Conservation (phyloP, 2,888 invertebrate genomes). For the Megamerina dolium region DNA sequence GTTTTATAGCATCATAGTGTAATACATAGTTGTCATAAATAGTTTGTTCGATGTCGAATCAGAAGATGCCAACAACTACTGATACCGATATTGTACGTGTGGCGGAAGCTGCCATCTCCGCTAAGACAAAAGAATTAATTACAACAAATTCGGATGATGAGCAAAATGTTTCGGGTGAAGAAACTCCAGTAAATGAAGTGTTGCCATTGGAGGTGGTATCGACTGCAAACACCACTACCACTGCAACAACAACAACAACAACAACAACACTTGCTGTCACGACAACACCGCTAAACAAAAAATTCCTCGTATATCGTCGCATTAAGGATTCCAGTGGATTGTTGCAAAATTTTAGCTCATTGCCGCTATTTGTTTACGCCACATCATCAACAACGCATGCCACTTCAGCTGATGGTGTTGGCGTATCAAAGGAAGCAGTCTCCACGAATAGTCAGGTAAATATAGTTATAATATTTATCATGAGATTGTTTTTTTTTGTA, state of each 20-base stretch:
- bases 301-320: constrained; percentile 39
- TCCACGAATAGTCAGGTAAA: constrained; percentile 11
- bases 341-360: constrained; percentile 39
- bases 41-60: too few species aligned
- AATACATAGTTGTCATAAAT: too few species aligned
- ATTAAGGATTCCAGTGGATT: constrained; percentile 37
- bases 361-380: constrained; percentile 41
- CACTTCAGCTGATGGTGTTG: constrained; percentile 40
- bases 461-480: constrained; percentile 12
- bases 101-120: too few species aligned
- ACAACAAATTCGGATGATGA: too few species aligned
- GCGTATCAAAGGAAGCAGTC: constrained; percentile 33
- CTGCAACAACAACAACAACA: constrained; percentile 15
- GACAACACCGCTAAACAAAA: constrained; percentile 27
- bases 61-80: too few species aligned
- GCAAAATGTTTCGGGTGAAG: too few species aligned
- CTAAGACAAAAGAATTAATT: too few species aligned
- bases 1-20: too few species aligned
- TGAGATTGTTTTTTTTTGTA: background rate
- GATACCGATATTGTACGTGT: too few species aligned
- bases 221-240: constrained; percentile 6
- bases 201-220: constrained; percentile 15
- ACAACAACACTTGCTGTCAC: constrained; percentile 22
- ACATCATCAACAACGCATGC: constrained; percentile 41
- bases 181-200: constrained; percentile 20